Evolutionary conservation across 2,113 vertebrate species (phyloP).

Genomic region (Eurypyga helias): DNA sequence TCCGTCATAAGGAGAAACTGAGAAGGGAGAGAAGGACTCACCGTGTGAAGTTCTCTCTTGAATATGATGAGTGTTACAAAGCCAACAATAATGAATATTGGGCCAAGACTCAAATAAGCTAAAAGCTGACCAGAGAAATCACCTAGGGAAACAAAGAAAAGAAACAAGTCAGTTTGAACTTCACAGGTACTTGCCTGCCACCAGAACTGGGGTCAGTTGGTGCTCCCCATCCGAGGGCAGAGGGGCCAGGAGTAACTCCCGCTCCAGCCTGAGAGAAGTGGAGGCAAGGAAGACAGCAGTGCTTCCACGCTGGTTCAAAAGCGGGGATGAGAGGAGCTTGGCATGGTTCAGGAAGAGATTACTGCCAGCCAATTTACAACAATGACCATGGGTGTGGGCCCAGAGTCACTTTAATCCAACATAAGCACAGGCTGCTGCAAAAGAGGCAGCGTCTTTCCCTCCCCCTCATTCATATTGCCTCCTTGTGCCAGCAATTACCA

Average conservation of each 20-base stretch:
- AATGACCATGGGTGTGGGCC: neutral
- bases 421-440: neutral
- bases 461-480: neutral
- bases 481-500: neutral
- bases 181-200: neutral
- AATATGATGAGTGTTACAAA: slow-evolving; percentile 97
- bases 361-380: neutral
- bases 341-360: neutral
- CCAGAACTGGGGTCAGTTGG: neutral
- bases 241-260: neutral
- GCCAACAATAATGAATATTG: slow-evolving; percentile 90
- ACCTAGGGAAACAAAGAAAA: slow-evolving; percentile 74
- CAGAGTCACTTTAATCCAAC: neutral
- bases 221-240: neutral
- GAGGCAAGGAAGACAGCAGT: neutral
- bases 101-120: slow-evolving; percentile 92
- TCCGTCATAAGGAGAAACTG: neutral
- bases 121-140: slow-evolving; percentile 93
- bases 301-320: neutral
- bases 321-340: neutral
- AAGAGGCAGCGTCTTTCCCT: neutral
- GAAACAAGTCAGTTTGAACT: neutral
- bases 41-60: slow-evolving; percentile 98
- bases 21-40: slow-evolving; percentile 70
- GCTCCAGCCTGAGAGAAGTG: neutral